Conservation (phyloP, 2,797 vertebrate species). For the Brachymystax lenok region DNA sequence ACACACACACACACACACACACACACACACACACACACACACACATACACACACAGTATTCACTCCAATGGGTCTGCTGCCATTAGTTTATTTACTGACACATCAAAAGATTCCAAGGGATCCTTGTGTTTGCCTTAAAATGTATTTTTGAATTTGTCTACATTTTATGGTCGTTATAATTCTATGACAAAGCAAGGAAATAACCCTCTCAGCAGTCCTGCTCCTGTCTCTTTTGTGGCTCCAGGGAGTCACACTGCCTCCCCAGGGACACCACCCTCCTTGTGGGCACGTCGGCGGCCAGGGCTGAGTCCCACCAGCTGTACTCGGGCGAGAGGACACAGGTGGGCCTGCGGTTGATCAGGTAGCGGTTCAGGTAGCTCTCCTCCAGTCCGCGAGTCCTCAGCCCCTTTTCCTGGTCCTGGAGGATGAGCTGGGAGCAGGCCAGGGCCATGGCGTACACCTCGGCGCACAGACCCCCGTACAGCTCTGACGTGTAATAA, state of each 20-base stretch:
- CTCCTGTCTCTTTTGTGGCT: conserved; percentile 37
- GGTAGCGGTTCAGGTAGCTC: conserved; percentile 79
- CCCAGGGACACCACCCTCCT: conserved; percentile 71
- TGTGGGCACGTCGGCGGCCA: conserved; percentile 55
- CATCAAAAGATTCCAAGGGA: neutral
- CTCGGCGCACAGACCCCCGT: conserved; percentile 69
- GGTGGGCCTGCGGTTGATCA: conserved; percentile 71
- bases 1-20: neutral
- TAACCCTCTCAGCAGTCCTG: conserved; percentile 40
- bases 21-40: too few relatives aligned
- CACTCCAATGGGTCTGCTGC: neutral
- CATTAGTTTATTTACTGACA: neutral
- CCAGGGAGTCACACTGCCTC: conserved; percentile 57
- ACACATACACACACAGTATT: neutral
- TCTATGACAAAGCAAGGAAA: neutral
- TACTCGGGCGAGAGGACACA: conserved; percentile 82
- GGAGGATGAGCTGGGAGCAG: conserved; percentile 67
- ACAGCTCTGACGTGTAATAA: conserved; percentile 80
- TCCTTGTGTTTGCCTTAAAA: neutral
- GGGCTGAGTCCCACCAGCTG: conserved; percentile 74
- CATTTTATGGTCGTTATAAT: neutral
- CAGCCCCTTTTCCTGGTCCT: conserved; percentile 65
- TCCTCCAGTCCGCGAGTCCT: conserved; percentile 69
- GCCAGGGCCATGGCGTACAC: conserved; percentile 62
- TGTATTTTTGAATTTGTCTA: neutral